Conservation (phyloP, 1,140 invertebrate species). For the Nilaparvata lugens region DNA sequence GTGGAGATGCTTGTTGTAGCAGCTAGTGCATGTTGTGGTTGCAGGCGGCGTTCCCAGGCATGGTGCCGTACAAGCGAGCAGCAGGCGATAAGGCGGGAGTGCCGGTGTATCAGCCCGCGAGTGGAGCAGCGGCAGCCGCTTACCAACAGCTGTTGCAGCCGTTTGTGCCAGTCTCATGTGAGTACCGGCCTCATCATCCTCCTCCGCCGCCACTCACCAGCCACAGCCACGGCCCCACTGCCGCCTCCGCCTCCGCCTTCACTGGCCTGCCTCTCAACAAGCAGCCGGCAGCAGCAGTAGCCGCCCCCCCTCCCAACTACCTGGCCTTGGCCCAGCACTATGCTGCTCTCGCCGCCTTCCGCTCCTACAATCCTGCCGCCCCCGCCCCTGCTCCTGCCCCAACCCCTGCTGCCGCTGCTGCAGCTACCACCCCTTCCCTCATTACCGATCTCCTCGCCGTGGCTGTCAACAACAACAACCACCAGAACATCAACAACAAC, state of each 20-base stretch:
- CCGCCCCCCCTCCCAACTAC: conserved; percentile 15
- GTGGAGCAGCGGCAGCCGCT: conserved; percentile 66
- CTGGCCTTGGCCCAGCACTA: conserved; percentile 22
- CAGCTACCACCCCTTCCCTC: conserved; percentile 28
- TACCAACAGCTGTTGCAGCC: conserved; percentile 96
- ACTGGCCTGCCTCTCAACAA: conserved; percentile 48
- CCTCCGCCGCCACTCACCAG: conserved; percentile 33
- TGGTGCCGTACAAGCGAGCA: conserved; percentile 86
- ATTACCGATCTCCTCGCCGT: conserved; percentile 29
- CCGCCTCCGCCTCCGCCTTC: conserved; percentile 17
- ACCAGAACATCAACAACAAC: conserved; percentile 38
- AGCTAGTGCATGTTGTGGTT: neutral
- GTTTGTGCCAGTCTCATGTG: conserved; percentile 86
- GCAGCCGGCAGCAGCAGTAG: conserved; percentile 26
- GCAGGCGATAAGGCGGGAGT: conserved; percentile 90
- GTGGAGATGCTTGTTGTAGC: no score
- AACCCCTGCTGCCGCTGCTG: conserved; percentile 28
- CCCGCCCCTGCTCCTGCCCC: conserved; percentile 33
- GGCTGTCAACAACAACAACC: conserved; percentile 36
- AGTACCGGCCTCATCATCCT: conserved; percentile 56
- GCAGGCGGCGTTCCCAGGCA: conserved; percentile 73
- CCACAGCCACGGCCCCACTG: conserved; percentile 11
- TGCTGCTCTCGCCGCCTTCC: conserved; percentile 35
- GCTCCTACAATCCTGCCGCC: conserved; percentile 23
- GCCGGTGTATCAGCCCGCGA: conserved; percentile 85